These are phyloP conservation scores for Caenorhabditis tropicalis DNA, from an alignment of 1,140 invertebrate species.

Conservation along the genomic window DNA sequence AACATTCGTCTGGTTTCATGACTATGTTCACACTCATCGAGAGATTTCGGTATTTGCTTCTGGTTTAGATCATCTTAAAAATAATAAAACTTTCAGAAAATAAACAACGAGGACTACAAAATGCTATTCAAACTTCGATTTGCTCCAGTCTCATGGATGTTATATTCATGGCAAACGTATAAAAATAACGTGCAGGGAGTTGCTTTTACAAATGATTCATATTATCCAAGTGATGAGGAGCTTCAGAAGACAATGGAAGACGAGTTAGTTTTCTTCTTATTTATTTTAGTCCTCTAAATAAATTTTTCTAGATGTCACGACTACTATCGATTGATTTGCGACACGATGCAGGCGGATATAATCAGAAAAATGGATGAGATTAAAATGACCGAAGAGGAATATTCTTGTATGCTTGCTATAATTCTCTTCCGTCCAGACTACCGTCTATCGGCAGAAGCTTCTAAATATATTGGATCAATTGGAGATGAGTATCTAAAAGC, in stretches of 20 bases:
- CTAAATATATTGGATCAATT: not conserved
- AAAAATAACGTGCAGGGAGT: not conserved
- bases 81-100: not conserved
- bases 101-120: not conserved
- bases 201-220: conserved; percentile 26
- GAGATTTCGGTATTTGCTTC: not conserved
- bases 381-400: not conserved
- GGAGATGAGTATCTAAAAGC: not conserved
- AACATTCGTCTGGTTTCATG: conserved; percentile 33
- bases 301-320: not conserved
- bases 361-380: not conserved
- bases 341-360: not conserved
- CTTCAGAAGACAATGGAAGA: not conserved
- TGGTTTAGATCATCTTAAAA: too few relatives aligned
- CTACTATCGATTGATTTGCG: not conserved
- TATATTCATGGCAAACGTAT: not conserved
- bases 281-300: too few relatives aligned
- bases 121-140: not conserved
- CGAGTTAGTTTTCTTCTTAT: conserved; percentile 6
- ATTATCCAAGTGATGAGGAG: not conserved
- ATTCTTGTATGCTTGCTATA: conserved; percentile 1
- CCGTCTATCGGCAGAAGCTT: not conserved
- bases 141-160: not conserved
- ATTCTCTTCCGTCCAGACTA: conserved; percentile 12
- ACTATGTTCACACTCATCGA: not conserved